Percentiles rank a stretch among this genome's conserved stretches.
These are phyloP conservation scores for Platygyra sinensis DNA, from an alignment of 64 coral and sea anemone genomes.

Conservation along the genomic window DNA sequence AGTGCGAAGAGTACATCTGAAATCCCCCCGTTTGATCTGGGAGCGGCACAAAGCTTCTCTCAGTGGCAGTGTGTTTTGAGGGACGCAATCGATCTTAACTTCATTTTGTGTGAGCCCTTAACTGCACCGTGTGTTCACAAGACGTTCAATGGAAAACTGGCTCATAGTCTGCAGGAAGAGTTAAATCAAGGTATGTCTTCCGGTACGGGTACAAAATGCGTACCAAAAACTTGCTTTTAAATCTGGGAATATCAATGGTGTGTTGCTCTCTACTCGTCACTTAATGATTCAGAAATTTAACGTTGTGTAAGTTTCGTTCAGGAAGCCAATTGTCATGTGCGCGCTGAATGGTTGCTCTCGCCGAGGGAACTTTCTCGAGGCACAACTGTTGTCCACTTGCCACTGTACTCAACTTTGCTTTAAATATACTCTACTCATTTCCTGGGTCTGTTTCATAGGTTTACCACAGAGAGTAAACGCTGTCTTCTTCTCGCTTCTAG, in stretches of 20 bases:
- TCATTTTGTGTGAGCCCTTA: conserved; percentile 46
- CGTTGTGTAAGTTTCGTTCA: no score
- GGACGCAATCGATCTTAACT: conserved; percentile 60
- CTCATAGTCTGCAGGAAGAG: conserved; percentile 9
- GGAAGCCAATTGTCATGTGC: no score
- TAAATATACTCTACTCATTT: no score
- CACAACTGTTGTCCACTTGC: no score
- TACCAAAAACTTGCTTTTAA: no score
- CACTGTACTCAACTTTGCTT: no score
- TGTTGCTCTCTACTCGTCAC: neutral
- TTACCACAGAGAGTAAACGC: neutral
- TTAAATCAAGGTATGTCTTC: conserved; percentile 56
- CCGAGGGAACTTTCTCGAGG: no score
- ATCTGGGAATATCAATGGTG: neutral
- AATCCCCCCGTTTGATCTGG: neutral
- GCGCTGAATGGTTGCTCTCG: no score
- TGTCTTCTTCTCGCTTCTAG: neutral
- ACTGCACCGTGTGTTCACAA: conserved; percentile 42
- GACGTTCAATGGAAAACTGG: conserved; percentile 55
- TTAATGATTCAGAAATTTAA: no score
- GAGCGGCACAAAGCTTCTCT: conserved; percentile 75
- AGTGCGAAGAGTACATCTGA: no score
- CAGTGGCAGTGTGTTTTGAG: conserved; percentile 83
- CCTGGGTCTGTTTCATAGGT: no score
- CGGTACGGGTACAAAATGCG: no score